phyloP scores from a whole-genome alignment of 1,140 invertebrate genomes.

The Drosophila pachea region DNA sequence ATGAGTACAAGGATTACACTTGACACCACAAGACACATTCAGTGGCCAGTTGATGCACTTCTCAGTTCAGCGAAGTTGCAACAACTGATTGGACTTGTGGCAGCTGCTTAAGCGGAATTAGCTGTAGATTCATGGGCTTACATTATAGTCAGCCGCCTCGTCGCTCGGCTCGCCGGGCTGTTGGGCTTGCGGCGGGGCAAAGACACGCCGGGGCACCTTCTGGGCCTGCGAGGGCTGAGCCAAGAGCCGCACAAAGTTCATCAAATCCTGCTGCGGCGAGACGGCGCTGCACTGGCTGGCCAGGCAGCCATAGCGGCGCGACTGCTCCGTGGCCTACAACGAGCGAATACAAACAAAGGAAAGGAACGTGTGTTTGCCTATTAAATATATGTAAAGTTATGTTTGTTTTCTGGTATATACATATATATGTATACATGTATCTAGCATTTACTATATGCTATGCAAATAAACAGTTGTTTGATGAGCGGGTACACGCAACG shows the following conservation, averaged over 20 bases:
- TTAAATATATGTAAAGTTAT: background rate
- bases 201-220: constrained; percentile 82
- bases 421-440: background rate
- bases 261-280: constrained; percentile 84
- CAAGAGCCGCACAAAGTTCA: constrained; percentile 85
- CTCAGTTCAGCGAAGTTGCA: no score
- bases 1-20: background rate
- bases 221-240: constrained; percentile 81
- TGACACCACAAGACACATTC: no score
- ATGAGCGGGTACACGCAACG: constrained; percentile 22
- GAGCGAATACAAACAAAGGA: background rate
- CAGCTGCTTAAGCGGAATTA: background rate
- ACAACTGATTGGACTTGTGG: no score
- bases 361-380: no score
- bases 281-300: constrained; percentile 85
- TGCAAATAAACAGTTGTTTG: constrained; percentile 10
- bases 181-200: constrained; percentile 84
- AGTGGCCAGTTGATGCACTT: no score
- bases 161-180: constrained; percentile 72
- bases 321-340: constrained; percentile 86
- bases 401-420: background rate
- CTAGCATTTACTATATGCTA: constrained; percentile 6
- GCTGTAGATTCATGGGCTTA: constrained; percentile 48
- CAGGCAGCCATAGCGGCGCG: constrained; percentile 87
- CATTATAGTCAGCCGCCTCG: constrained; percentile 69